Base-by-base conservation (phyloP, 2,888 invertebrate genomes). In the Acleris sparsana region DNA sequence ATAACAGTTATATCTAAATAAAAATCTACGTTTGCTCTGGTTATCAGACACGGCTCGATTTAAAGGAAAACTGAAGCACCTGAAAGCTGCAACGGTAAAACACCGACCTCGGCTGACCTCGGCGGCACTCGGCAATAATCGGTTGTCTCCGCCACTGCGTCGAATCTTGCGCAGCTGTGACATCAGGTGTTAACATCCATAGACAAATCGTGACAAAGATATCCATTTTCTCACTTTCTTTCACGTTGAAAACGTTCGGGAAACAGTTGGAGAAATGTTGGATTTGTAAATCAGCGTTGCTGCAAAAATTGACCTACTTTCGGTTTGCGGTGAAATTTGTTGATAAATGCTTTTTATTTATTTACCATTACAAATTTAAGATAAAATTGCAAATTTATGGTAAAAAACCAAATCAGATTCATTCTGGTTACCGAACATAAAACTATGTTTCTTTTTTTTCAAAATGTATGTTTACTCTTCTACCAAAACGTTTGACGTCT, bases 181-280 rank as follows among this genome's bases (percentile, higher is more conserved):
- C 88, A 84, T 89, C 89, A 88, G 82, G 80, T 88, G 90, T 88
- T 87, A 90, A 90, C 72, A 80, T 75, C 89, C 88, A 80, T 88
- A 80, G 73, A 78, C 56, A 75, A 81, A 80, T 87, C 87, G 90
- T 88, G 86, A 84, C 80, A 73, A 78, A 82, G 79, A 70, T 68
- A 70, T 63, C 29, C 60, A 60, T 68, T 65, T 66, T 53, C 57
- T 62, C 48, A 59, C 62, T 65, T 65, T 69, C 71, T 72, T 69
- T 63, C 70, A 56, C 44, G 60, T 43, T 20, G 52, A 56, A 55
- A 64, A 60, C 60, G 55, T 60, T 60, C 33, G 43, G 44, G 33
- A 56, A 51, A 53, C 49, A 46, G 53, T 48, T 13, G 48, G 46
- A 46, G 63, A 20, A 25, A 62, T 13, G 49, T 17, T 18, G 18